Evolutionary conservation across 2,113 vertebrate genomes (phyloP).

Genomic region (Ailuropoda melanoleuca): DNA sequence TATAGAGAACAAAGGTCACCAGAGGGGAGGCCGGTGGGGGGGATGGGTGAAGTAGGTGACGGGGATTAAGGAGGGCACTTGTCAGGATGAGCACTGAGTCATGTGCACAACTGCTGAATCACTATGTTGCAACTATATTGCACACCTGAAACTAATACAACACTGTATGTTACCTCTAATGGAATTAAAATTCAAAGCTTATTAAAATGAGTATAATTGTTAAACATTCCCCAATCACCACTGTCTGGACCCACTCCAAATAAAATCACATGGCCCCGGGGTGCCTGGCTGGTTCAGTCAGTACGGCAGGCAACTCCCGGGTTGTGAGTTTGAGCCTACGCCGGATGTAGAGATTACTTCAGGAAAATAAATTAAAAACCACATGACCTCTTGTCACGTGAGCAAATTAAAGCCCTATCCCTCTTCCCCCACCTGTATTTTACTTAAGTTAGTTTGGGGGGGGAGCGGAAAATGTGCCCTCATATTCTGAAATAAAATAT

Average conservation of each 20-base stretch:
- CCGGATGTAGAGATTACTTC: background rate
- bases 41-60: background rate
- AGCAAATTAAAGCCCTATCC: background rate
- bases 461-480: background rate
- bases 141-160: background rate
- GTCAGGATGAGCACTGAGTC: background rate
- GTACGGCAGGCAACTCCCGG: background rate
- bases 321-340: background rate
- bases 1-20: background rate
- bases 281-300: background rate
- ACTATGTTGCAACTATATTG: background rate
- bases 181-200: background rate
- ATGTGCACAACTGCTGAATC: background rate
- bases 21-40: background rate
- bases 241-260: background rate
- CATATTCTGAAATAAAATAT: conserved; percentile 42
- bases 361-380: background rate
- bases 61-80: background rate
- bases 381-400: background rate
- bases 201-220: background rate
- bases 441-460: background rate
- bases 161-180: background rate
- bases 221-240: background rate
- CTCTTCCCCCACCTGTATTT: background rate
- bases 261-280: background rate